Evolutionary conservation across 2,888 invertebrate species (phyloP), one percentile per base, ranked within the genome.

Genomic region (Nesidiocoris tenuis): DNA sequence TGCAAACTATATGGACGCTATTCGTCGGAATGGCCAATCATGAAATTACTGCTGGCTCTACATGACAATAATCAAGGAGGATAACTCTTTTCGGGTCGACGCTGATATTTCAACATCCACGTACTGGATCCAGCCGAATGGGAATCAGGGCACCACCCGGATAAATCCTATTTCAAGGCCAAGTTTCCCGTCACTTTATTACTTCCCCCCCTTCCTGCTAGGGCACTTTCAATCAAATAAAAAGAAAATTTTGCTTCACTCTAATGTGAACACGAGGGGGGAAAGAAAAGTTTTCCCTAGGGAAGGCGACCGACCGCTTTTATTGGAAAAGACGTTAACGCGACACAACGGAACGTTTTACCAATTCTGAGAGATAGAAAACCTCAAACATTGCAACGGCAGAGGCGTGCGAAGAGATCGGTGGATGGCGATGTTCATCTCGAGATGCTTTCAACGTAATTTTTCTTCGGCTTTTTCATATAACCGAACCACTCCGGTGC

Each of bases 291-390:
- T 39, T 12, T 39, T 7, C 39, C 5, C 5, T 39, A n/a, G 24
- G 17, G n/a, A 5, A 5, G 18, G 65, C 23, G n/a, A 1, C 63
- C 23, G 39, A 39, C 18, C 17, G 39, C 39, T 24, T 19, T 65
- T 65, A 65, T 65, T 24, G 39, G 25, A 5, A 39, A 65, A n/a
- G 65, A 65, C 65, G 65, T 65, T 3, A 39, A 65, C 65, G 39
- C 65, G 39, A n/a, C 25, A 63, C 39, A 19, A 39, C 39, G 5
- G 17, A 59, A 59, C 12, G 54, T 12, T 54, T 54, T 54, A 12
- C 18, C 18, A 5, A 9, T 18, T 16, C n/a, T 59, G 59, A n/a
- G 18, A n/a, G 59, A n/a, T 18, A 59, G 59, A 59, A 59, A 61
- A 61, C 21, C 61, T 21, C 61, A 9, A 61, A 61, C 18, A 18